A percentile compares a stretch with the other conserved stretches of the same genome.
These are phyloP conservation scores for Gymnogyps californianus DNA, from an alignment of 2,113 vertebrate genomes.

Conservation along the genomic window DNA sequence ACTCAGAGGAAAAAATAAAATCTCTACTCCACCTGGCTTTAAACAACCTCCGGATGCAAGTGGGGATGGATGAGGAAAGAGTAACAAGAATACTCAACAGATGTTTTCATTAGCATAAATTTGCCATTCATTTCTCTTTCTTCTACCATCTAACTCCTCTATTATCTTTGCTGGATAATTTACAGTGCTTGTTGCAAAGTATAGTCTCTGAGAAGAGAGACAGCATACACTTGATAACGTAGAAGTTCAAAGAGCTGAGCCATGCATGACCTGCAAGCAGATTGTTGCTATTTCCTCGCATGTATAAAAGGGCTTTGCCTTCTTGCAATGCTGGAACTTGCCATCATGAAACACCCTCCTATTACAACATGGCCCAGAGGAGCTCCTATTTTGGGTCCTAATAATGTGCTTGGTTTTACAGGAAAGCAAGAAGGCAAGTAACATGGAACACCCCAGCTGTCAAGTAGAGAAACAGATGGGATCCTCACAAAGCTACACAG, in stretches of 20 bases:
- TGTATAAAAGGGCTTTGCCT: constrained; percentile 1
- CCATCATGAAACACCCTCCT: constrained; percentile 37
- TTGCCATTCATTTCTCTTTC: constrained; percentile 11
- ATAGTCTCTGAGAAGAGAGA: background rate
- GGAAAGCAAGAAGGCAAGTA: constrained; percentile 41
- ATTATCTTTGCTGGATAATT: constrained; percentile 10
- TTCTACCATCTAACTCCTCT: constrained; percentile 12
- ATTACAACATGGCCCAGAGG: constrained; percentile 35
- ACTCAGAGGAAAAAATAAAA: background rate
- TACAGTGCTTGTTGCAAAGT: constrained; percentile 1
- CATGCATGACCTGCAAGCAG: constrained; percentile 11
- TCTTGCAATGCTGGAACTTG: background rate
- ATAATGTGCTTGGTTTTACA: constrained; percentile 29
- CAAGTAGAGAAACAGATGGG: constrained; percentile 56
- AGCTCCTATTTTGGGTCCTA: constrained; percentile 49
- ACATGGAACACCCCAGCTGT: constrained; percentile 44
- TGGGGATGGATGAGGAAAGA: background rate
- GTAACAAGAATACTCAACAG: background rate
- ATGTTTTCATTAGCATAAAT: constrained; percentile 44
- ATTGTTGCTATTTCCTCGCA: constrained; percentile 4
- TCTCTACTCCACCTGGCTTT: background rate
- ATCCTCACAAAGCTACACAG: constrained; percentile 41
- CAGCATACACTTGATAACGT: background rate
- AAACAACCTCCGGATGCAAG: background rate
- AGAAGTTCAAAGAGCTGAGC: constrained; percentile 53